Conservation (phyloP, 53 echinoderm and acorn worm species). For the Mesocentrotus franciscanus region DNA sequence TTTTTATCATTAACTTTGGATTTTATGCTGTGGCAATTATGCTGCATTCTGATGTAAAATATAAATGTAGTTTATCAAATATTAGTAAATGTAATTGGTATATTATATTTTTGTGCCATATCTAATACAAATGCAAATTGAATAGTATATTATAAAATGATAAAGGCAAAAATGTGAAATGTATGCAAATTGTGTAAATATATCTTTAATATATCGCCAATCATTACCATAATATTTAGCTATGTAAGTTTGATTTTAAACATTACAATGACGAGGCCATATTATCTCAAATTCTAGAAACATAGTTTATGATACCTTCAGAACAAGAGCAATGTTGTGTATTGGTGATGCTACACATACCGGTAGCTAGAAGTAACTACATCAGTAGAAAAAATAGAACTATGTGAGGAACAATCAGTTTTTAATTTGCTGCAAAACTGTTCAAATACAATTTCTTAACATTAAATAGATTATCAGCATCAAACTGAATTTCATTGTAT, state of each 20-base stretch:
- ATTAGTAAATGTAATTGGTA: neutral
- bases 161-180: neutral
- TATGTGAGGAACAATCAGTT: neutral
- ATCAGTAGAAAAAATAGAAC: neutral
- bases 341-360: neutral
- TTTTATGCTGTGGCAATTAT: neutral
- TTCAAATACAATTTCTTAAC: neutral
- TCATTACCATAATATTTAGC: neutral
- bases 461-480: neutral
- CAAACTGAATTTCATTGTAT: neutral
- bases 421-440: neutral
- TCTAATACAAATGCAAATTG: neutral
- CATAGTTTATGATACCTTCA: neutral
- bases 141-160: neutral
- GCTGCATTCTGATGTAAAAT: neutral
- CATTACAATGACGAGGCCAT: neutral
- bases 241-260: neutral
- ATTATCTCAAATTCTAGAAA: neutral
- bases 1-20: neutral
- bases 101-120: slow-evolving; percentile 22
- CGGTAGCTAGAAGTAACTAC: neutral
- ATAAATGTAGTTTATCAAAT: neutral
- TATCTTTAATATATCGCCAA: neutral
- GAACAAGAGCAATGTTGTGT: no score
- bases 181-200: neutral